Base-by-base conservation (phyloP, 2,888 invertebrate species). In the Hypena proboscidalis region DNA sequence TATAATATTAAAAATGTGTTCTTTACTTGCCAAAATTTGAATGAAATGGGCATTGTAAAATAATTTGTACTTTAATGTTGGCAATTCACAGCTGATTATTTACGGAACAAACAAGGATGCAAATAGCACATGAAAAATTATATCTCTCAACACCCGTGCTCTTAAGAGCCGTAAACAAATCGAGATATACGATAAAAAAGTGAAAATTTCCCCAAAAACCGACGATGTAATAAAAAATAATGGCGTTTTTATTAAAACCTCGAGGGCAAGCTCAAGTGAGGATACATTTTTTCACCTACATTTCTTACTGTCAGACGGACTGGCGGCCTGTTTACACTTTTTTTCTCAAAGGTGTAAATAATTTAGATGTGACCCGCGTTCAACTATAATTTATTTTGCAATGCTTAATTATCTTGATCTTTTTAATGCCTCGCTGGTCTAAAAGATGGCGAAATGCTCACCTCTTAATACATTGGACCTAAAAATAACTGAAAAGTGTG, bases 221-320 rank as follows among this genome's bases (percentile, higher is more conserved):
- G 44, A 32, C 42, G 29, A 37, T 43, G 40, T 41, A 45, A 59
- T 64, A 64, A 64, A 66, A 72, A 66, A 59, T 66, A 70, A 69
- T 60, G 46, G 55, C 47, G 15, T 61, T 66, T 69, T 67, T 73
- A 73, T 74, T 72, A 58, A 63, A 71, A 61, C 37, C 51, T 47
- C 4, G 14, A 19, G 29, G 48, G 35, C 13, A 44, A 22, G 20
- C 49, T 55, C 51, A 46, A 64, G 67, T 58, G 52, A 41, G 46
- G 45, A 57, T 57, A 59, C 70, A 63, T 72, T 73, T 70, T 71
- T 72, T 62, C 71, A 73, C 67, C 74, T 73, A 64, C 63, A 67
- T 66, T 70, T 71, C 67, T 64, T 58, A 44, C 43, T 50, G 65
- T 55, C 58, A 36, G 56, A 45, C n/a, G n/a, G n/a, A n/a, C n/a